phyloP scores from a whole-genome alignment of 2,888 invertebrate genomes.

The Nymphalis c-album region DNA sequence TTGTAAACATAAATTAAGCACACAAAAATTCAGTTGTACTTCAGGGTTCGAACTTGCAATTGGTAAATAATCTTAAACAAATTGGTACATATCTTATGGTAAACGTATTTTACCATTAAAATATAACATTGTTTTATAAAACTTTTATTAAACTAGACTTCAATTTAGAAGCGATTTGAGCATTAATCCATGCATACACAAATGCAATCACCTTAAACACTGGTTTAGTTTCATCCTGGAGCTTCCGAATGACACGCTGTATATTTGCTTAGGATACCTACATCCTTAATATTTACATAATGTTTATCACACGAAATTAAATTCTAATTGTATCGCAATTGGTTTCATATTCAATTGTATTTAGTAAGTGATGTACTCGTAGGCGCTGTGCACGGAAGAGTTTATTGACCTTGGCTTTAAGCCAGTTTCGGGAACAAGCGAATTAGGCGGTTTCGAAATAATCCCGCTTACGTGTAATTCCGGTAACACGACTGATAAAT shows the following conservation, averaged over 20 bases:
- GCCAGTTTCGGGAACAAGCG: constrained; percentile 64
- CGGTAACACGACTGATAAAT: constrained; percentile 38
- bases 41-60: too few species aligned
- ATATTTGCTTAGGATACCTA: constrained; percentile 78
- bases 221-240: constrained; percentile 50
- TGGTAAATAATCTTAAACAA: too few species aligned
- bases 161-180: constrained; percentile 14
- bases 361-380: neutral
- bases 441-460: constrained; percentile 59
- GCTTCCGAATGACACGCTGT: constrained; percentile 68
- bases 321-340: constrained; percentile 50
- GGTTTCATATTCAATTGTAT: constrained; percentile 53
- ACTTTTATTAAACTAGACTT: constrained; percentile 3
- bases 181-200: constrained; percentile 33
- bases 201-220: constrained; percentile 52
- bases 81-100: too few species aligned
- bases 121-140: neutral
- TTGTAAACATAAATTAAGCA: too few species aligned
- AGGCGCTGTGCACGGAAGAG: constrained; percentile 50
- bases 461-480: constrained; percentile 46
- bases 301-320: constrained; percentile 49
- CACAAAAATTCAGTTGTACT: too few species aligned
- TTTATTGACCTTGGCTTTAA: constrained; percentile 74
- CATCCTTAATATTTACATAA: constrained; percentile 71
- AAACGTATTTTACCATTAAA: neutral